phyloP scores from a whole-genome alignment of 2,113 vertebrate species.

The Urocynchramus pylzowi region DNA sequence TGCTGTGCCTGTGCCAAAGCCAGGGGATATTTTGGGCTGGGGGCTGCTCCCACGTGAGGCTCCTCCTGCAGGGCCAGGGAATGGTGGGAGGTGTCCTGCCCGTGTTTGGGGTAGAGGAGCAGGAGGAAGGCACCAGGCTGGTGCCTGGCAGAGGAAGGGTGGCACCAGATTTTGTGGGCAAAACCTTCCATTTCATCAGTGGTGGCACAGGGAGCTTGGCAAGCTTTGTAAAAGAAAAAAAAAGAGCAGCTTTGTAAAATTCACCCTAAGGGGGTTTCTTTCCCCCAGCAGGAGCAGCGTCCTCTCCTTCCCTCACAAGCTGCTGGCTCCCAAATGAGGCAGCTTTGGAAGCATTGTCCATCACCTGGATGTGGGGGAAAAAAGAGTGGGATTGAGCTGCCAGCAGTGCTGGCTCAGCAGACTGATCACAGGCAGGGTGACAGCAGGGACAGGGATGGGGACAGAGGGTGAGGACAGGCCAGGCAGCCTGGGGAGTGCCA shows the following conservation, averaged over 20 bases:
- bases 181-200: background rate
- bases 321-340: accelerated
- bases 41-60: background rate
- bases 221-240: no score
- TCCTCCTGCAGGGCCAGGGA: accelerated
- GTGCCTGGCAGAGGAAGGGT: background rate
- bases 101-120: background rate
- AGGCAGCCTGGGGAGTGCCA: background rate
- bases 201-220: accelerated
- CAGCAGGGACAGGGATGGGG: background rate
- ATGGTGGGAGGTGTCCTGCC: accelerated
- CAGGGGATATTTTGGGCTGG: background rate
- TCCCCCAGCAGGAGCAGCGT: accelerated
- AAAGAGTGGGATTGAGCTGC: background rate
- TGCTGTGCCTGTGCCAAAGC: background rate
- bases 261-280: accelerated
- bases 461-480: background rate
- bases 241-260: background rate
- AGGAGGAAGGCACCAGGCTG: background rate
- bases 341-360: background rate
- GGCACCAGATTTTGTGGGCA: background rate
- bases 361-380: accelerated
- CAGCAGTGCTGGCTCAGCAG: background rate
- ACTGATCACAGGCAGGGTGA: background rate
- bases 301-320: accelerated